phyloP scores from a whole-genome alignment of 2,113 vertebrate species.

The Cichladusa arquata region DNA sequence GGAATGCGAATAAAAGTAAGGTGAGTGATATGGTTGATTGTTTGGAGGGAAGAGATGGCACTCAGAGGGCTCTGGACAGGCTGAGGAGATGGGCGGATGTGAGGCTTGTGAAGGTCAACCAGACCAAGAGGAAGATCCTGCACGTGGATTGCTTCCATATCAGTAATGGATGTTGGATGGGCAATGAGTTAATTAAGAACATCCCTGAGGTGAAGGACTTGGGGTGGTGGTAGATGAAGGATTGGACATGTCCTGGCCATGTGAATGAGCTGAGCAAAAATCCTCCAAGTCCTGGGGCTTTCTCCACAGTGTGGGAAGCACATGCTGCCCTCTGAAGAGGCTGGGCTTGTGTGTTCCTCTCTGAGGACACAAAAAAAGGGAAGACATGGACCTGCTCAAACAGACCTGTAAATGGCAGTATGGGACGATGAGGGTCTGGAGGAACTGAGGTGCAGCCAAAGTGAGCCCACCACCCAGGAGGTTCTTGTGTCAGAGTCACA shows the following conservation, averaged over 20 bases:
- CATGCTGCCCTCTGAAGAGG: background rate
- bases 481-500: background rate
- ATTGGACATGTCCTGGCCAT: too few species aligned
- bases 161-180: too few species aligned
- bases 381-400: fast-evolving
- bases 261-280: background rate
- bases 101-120: fast-evolving
- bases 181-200: background rate
- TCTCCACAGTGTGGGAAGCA: too few species aligned
- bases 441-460: background rate
- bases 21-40: too few species aligned
- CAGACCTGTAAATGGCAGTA: background rate
- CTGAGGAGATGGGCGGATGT: background rate
- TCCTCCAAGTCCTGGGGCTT: too few species aligned
- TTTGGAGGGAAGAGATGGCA: background rate
- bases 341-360: too few species aligned
- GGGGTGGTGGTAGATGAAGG: background rate
- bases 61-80: too few species aligned
- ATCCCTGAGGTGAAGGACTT: too few species aligned
- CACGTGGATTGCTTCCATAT: background rate
- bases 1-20: too few species aligned
- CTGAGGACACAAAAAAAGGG: background rate
- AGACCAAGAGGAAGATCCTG: background rate
- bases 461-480: fast-evolving
- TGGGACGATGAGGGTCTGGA: background rate